A percentile compares a stretch with the other conserved stretches of the same genome.
phyloP scores from a whole-genome alignment of 1,140 invertebrate species.

The Neodiprion pinetum region DNA sequence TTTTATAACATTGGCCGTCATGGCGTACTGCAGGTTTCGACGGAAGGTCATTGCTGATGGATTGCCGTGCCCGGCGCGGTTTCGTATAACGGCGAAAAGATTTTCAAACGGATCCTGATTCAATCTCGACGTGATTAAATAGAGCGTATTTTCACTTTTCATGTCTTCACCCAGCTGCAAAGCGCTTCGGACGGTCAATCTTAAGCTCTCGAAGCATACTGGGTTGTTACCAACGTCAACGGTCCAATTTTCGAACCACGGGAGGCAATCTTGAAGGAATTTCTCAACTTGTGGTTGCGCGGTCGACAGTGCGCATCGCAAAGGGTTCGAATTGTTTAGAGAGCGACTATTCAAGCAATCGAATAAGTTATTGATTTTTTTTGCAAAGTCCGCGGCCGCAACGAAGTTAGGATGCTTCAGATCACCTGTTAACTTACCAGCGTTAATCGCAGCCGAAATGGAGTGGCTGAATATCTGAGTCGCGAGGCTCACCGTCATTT shows the following conservation, averaged over 20 bases:
- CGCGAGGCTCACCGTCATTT: constrained; percentile 29
- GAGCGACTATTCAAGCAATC: constrained; percentile 33
- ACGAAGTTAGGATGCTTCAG: constrained; percentile 19
- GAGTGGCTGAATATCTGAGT: constrained; percentile 31
- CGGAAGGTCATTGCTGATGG: constrained; percentile 28
- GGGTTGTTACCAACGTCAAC: constrained; percentile 12
- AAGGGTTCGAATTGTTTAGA: constrained; percentile 24
- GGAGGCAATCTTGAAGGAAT: constrained; percentile 20
- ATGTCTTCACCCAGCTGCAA: constrained; percentile 26
- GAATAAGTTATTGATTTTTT: constrained; percentile 28
- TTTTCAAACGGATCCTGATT: constrained; percentile 37
- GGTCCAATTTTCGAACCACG: constrained; percentile 24
- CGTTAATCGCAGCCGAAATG: constrained; percentile 23
- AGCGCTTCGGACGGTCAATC: constrained; percentile 26
- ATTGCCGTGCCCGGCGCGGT: constrained; percentile 24
- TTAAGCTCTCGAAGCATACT: constrained; percentile 23
- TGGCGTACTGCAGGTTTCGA: constrained; percentile 28
- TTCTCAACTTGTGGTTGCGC: constrained; percentile 26
- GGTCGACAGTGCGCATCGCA: constrained; percentile 26
- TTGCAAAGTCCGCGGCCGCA: constrained; percentile 27
- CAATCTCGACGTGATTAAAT: constrained; percentile 28
- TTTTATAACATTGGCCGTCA: constrained; percentile 25
- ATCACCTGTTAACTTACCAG: constrained; percentile 18
- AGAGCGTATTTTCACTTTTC: constrained; percentile 13
- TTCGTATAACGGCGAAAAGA: constrained; percentile 28